A percentile compares a stretch with the other conserved stretches of the same genome.
phyloP scores from a whole-genome alignment of 2,888 invertebrate species.

The Drosophila glabriapex region DNA sequence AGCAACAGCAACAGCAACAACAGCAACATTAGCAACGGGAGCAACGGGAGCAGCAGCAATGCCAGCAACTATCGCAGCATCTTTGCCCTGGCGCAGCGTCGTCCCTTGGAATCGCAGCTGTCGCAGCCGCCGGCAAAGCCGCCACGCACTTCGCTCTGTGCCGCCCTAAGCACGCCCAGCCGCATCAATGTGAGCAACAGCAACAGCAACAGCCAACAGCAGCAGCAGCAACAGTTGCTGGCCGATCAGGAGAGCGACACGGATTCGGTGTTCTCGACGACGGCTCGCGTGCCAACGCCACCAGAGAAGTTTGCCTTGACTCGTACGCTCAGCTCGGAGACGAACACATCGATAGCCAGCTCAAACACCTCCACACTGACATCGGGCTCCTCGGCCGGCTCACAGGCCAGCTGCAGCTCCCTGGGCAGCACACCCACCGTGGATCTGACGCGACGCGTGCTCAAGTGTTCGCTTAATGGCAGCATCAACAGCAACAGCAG shows the following conservation, averaged over 20 bases:
- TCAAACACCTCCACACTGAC: conserved; percentile 90
- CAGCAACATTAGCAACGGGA: background rate
- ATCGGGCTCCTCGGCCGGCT: conserved; percentile 91
- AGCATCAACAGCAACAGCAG: conserved; percentile 23
- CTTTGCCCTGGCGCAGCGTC: conserved; percentile 56
- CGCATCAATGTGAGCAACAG: conserved; percentile 44
- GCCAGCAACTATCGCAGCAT: conserved; percentile 75
- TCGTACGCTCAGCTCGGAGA: conserved; percentile 90
- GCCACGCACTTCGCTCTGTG: conserved; percentile 82
- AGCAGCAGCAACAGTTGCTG: conserved; percentile 19
- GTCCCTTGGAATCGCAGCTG: conserved; percentile 70
- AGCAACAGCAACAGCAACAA: background rate
- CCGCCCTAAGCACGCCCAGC: conserved; percentile 44
- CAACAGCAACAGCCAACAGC: conserved; percentile 40
- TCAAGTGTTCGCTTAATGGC: conserved; percentile 87
- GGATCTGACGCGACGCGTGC: conserved; percentile 89
- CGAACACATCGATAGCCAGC: conserved; percentile 89
- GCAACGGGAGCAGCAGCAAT: conserved; percentile 1
- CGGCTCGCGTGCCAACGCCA: conserved; percentile 87
- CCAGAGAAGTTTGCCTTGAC: conserved; percentile 88
- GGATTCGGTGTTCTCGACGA: conserved; percentile 94
- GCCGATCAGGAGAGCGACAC: conserved; percentile 88
- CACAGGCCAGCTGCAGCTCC: conserved; percentile 90
- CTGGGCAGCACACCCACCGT: conserved; percentile 88
- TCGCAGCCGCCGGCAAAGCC: conserved; percentile 83